Percentiles rank a stretch among this genome's conserved stretches.
phyloP scores from a whole-genome alignment of 2,888 invertebrate genomes.

The Heliothis peltigera region DNA sequence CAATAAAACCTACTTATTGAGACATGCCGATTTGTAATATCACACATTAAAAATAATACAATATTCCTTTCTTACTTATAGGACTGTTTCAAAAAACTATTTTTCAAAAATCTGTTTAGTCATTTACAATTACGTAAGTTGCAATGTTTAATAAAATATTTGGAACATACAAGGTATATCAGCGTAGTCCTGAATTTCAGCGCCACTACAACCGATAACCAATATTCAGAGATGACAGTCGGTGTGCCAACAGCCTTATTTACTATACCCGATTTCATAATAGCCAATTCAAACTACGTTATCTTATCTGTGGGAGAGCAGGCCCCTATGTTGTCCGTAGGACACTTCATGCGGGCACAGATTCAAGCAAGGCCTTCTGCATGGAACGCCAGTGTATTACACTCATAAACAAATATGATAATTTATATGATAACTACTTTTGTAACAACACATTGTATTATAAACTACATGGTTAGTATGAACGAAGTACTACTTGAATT shows the following conservation, averaged over 20 bases:
- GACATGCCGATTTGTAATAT: too few species aligned
- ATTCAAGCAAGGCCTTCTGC: slow-evolving; percentile 35
- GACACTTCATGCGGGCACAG: slow-evolving; percentile 52
- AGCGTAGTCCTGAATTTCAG: slow-evolving; percentile 3
- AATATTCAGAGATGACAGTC: slow-evolving; percentile 3
- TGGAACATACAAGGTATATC: slow-evolving; percentile 10
- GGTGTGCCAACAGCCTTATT: slow-evolving; percentile 45
- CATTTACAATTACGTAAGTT: slow-evolving; percentile 16
- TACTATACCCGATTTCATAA: slow-evolving; percentile 53
- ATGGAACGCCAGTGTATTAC: slow-evolving; percentile 15
- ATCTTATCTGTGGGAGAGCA: slow-evolving; percentile 61
- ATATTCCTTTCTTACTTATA: too few species aligned
- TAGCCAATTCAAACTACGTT: slow-evolving; percentile 56
- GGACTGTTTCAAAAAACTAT: too few species aligned
- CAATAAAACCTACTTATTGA: too few species aligned
- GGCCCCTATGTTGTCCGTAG: slow-evolving; percentile 50
- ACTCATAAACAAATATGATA: slow-evolving; percentile 1
- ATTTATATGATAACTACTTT: too few species aligned
- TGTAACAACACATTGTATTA: not conserved
- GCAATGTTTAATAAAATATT: too few species aligned
- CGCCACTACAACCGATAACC: not conserved
- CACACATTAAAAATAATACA: too few species aligned
- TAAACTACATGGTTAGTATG: not conserved
- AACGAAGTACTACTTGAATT: slow-evolving; percentile 15
- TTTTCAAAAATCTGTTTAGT: too few species aligned